These are phyloP conservation scores for Acrobasis repandana DNA, from an alignment of 2,888 invertebrate genomes.

Conservation along the genomic window DNA sequence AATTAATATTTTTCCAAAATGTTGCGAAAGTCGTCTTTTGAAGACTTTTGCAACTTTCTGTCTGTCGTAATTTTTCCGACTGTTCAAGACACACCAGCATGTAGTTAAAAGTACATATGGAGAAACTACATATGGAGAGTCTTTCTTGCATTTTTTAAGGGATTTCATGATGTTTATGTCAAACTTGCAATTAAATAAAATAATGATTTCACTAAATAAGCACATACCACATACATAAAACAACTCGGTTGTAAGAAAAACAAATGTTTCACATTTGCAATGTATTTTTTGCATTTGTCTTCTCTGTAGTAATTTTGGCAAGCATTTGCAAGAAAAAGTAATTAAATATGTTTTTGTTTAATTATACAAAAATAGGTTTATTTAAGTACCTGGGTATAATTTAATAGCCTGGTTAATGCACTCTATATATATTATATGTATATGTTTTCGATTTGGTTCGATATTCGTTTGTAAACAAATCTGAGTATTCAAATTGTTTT, in stretches of 20 bases:
- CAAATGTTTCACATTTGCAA: constrained; percentile 2
- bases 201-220: background rate
- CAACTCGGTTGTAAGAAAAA: background rate
- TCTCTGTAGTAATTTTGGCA: constrained; percentile 6
- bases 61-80: no score
- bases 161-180: no score
- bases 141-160: no score
- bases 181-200: background rate
- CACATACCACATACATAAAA: background rate
- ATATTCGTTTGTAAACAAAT: constrained; percentile 13
- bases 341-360: background rate
- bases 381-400: background rate
- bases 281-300: background rate
- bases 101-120: no score
- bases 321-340: constrained; percentile 4
- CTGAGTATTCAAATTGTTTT: constrained; percentile 9
- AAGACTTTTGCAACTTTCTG: no score
- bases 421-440: background rate
- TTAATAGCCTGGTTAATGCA: constrained; percentile 1
- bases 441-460: no score
- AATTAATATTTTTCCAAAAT: no score
- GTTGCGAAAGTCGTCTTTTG: no score
- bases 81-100: no score
- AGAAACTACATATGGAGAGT: no score
- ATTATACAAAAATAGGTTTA: background rate